Percentiles rank a stretch among this genome's conserved stretches.
Evolutionary conservation across 2,888 invertebrate species (phyloP).

Genomic region (Pseudococcus jackbeardsleyi): DNA sequence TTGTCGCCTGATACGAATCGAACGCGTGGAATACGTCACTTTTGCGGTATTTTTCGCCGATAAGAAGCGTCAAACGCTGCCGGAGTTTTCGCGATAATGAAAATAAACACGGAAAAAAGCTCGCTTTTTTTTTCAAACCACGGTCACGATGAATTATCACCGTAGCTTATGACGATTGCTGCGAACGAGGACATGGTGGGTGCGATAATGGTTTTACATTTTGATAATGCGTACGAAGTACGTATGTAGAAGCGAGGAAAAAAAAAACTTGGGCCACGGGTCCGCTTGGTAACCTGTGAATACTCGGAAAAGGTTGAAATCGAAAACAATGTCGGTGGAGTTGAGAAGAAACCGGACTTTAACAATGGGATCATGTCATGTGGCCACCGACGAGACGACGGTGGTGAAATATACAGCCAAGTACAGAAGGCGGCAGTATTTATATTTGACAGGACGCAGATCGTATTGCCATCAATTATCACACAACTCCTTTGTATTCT

Average conservation of each 20-base stretch:
- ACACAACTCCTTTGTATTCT: no score
- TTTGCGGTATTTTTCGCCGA: constrained; percentile 21
- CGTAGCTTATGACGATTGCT: constrained; percentile 2
- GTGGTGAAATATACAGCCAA: no score
- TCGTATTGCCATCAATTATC: no score
- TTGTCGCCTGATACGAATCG: neutral
- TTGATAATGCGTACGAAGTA: constrained; percentile 4
- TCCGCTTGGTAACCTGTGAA: no score
- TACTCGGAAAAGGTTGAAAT: no score
- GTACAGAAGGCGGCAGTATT: no score
- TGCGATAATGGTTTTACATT: neutral
- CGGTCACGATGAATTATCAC: neutral
- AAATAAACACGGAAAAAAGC: constrained; percentile 2
- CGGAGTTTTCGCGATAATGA: constrained; percentile 25
- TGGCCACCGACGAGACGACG: no score
- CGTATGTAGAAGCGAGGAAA: neutral
- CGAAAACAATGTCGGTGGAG: no score
- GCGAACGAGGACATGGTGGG: neutral
- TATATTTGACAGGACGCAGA: no score
- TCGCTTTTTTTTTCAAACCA: neutral
- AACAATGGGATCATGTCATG: no score
- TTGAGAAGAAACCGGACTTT: no score
- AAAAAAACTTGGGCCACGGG: no score
- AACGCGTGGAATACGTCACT: neutral
- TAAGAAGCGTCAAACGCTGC: neutral